A percentile compares a stretch with the other conserved stretches of the same genome.
Evolutionary conservation across 2,888 invertebrate genomes (phyloP).

Genomic region (Charanyca ferruginea): DNA sequence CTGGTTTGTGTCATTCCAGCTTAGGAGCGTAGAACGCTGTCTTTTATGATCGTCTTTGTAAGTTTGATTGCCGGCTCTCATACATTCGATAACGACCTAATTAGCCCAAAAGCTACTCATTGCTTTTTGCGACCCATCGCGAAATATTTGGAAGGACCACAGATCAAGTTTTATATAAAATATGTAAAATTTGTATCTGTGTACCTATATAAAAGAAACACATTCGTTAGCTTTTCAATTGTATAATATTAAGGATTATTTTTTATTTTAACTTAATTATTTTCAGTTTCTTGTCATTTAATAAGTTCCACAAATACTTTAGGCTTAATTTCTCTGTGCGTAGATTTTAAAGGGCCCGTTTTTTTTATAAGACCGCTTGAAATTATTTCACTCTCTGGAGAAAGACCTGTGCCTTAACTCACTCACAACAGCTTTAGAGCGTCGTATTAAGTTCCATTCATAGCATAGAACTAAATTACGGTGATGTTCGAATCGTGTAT

Average conservation of each 20-base stretch:
- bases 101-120: constrained; percentile 36
- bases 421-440: not conserved
- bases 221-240: not conserved
- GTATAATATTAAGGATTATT: no score
- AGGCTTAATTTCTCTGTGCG: not conserved
- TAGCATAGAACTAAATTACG: constrained; percentile 23
- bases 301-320: not conserved
- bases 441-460: constrained; percentile 6
- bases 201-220: not conserved
- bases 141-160: constrained; percentile 9
- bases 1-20: constrained; percentile 31
- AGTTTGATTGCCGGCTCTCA: constrained; percentile 26
- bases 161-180: not conserved
- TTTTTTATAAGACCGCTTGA: not conserved
- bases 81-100: constrained; percentile 46
- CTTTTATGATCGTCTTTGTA: constrained; percentile 40
- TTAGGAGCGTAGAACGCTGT: constrained; percentile 14
- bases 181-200: constrained; percentile 9
- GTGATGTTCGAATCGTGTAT: constrained; percentile 26
- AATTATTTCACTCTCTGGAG: not conserved
- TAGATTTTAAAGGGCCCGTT: no score
- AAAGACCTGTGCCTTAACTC: not conserved
- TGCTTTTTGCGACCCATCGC: constrained; percentile 26
- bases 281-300: not conserved
- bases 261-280: no score